Evolutionary conservation across 2,113 vertebrate genomes (phyloP).

Genomic region (Acrocephalus kingi): DNA sequence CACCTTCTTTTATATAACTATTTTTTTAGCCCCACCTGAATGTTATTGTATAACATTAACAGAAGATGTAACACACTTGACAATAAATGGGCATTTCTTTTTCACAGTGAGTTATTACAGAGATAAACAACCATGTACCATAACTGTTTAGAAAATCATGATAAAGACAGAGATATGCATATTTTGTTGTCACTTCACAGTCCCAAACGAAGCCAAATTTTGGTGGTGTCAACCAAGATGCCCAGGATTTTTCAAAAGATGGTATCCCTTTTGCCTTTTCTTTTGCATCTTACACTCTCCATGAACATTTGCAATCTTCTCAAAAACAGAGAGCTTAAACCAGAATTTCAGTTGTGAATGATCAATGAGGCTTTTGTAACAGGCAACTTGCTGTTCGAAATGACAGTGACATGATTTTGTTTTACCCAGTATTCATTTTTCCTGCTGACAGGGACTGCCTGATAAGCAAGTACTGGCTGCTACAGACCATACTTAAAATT

Average conservation of each 20-base stretch:
- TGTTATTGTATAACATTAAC: background rate
- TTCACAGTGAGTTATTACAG: accelerated
- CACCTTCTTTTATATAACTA: background rate
- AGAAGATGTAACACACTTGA: background rate
- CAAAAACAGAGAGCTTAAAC: background rate
- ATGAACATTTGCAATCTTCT: background rate
- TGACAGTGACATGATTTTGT: background rate
- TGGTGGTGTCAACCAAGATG: background rate
- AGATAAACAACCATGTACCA: accelerated
- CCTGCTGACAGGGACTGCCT: background rate
- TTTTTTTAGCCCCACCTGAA: background rate
- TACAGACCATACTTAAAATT: background rate
- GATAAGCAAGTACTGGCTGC: background rate
- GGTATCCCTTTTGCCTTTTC: background rate
- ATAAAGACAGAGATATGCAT: background rate
- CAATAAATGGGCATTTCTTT: background rate
- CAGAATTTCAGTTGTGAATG: background rate
- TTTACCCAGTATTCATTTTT: constrained; percentile 6
- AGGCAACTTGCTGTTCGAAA: background rate
- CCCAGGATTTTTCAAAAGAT: background rate
- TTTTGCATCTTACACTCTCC: background rate
- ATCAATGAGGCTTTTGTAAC: background rate
- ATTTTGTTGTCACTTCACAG: background rate
- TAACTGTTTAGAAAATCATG: background rate
- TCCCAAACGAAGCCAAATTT: background rate